Evolutionary conservation across 2,888 invertebrate species (phyloP), one percentile per base, ranked within the genome.

Genomic region (Drosophila recens): DNA sequence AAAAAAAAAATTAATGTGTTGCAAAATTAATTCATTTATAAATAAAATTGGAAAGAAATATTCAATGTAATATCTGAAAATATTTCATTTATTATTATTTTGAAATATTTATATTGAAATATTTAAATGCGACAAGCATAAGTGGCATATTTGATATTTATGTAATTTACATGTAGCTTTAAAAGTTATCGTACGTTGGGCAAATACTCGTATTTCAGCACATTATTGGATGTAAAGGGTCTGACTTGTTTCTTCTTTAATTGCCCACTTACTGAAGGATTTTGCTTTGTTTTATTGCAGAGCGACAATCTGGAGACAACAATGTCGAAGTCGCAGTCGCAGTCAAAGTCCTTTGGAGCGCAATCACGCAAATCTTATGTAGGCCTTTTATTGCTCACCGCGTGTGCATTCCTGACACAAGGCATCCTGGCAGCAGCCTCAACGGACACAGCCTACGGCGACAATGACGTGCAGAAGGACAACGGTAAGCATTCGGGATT

Each of bases 331-430:
- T 70, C 68, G 38, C 66, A 56, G 49, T 51, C 64, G 33, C 77
- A 75, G 51, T 70, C 68, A 33, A 67, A 56, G 49, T 51, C 66
- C 48, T 23, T 65, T 20, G 62, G 13, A 40, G 53, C 48, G 33
- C 72, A 73, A 43, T 58, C 73, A 15, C 75, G 71, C 36, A 80
- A 72, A 63, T 79, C 77, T 52, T 83, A 75, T 67, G 68, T 82
- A 54, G 75, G 79, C 45, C 45, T 91, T 78, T 76, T 90, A 73
- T 78, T 91, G 72, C 75, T 90, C 52, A 68, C 81, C 33, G 71
- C 79, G 30, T 80, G 78, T 43, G 74, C 83, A 23, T 81, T 84
- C 52, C 30, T 88, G 72, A 80, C 81, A 40, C 79, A 87, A 40
- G 77, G 79, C 33, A 79, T 82, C n/a, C 70, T 87, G 51, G 79